Evolutionary conservation across 2,113 vertebrate species (phyloP).

Genomic region (Leptosomus discolor): DNA sequence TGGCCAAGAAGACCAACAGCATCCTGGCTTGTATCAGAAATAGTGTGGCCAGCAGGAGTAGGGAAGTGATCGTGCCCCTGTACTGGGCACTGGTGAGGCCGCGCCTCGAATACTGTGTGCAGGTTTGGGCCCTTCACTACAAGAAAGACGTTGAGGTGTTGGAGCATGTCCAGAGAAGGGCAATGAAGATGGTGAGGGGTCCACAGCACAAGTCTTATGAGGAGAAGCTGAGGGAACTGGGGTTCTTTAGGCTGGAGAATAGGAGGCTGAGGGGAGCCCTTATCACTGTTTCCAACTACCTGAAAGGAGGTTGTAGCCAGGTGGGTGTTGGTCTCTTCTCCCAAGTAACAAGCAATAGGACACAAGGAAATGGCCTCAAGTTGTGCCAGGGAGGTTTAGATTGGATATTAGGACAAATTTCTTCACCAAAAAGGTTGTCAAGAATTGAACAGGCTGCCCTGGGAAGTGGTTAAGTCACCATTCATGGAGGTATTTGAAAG

Average conservation of each 20-base stretch:
- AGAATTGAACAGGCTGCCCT: not conserved
- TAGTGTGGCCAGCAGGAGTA: too few relatives aligned
- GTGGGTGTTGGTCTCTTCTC: not conserved
- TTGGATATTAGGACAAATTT: not conserved
- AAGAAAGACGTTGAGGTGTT: not conserved
- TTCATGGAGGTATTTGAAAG: not conserved
- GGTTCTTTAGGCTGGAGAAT: not conserved
- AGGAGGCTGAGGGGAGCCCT: not conserved
- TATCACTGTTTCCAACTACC: not conserved
- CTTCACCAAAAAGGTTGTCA: not conserved
- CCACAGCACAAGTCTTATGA: too few relatives aligned
- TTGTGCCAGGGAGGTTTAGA: not conserved
- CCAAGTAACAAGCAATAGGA: not conserved
- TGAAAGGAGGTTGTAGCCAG: not conserved
- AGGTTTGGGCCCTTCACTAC: not conserved
- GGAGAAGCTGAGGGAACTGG: not conserved
- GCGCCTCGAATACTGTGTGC: not conserved
- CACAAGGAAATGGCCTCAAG: not conserved
- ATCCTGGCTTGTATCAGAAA: not conserved
- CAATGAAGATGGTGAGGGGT: not conserved
- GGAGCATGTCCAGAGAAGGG: not conserved
- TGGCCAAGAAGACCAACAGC: not conserved
- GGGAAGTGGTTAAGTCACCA: not conserved
- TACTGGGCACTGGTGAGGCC: not conserved
- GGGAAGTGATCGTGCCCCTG: not conserved